Evolutionary conservation across 2,797 vertebrate species (phyloP), one percentile per base, ranked within the genome.

Genomic region (Phoebastria nigripes): DNA sequence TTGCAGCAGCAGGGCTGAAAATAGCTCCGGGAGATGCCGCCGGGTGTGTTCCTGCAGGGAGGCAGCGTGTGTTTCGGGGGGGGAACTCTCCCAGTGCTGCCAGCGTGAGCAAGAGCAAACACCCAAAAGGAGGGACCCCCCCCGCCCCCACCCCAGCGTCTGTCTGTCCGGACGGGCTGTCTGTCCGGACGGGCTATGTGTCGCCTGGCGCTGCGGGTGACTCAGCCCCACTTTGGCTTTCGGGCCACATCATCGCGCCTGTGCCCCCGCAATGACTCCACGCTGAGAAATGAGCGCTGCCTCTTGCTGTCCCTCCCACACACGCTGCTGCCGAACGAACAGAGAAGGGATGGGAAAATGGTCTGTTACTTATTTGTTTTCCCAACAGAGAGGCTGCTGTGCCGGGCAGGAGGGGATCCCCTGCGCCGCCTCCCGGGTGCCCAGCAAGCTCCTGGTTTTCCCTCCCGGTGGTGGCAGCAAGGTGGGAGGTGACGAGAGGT

Each of bases 401-500:
- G 39, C 77, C 1, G 15, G 59, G 51, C 35, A 19, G 70, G 46
- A 39, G 63, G 51, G 54, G 35, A 52, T 74, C 17, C 67, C 77
- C 1, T 24, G 7, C 0, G 0, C 39, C 0, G 0, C 39, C n/a
- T 66, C 59, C 55, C 1, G 2, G 11, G 55, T 63, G n/a, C 69
- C 15, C 0, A 4, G 29, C 1, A 8, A 66, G n/a, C 35, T 55
- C 70, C 39, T 46, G 29, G 18, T 39, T 69, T 71, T 46, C 21
- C 58, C 21, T 41, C 11, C 16, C 1, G 0, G 46, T 16, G 41
- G 13, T 42, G 9, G 16, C 18, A 17, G 41, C 2, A 2, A 9
- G 41, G 62, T 6, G 19, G 61, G 76, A 80, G 47, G 9, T 4
- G 35, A 28, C 0, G 3, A 26, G 37, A 69, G 5, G 5, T 80